phyloP scores from a whole-genome alignment of 2,113 vertebrate species.

The Reinhardtius hippoglossoides region DNA sequence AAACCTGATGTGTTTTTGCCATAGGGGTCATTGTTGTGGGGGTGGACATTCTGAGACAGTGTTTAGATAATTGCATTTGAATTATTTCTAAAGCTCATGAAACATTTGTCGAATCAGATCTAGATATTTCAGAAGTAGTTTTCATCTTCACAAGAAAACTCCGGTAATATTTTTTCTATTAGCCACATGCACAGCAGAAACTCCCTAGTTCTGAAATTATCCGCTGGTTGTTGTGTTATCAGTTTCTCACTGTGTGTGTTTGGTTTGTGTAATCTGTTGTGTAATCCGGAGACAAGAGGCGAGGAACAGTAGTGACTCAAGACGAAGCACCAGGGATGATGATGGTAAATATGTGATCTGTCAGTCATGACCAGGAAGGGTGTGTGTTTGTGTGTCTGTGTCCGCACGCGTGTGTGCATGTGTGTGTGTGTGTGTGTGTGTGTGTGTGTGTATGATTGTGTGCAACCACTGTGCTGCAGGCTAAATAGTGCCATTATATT shows the following conservation, averaged over 20 bases:
- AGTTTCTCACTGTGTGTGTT: constrained; percentile 29
- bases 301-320: constrained; percentile 34
- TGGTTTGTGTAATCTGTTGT: constrained; percentile 40
- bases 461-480: constrained; percentile 68
- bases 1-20: too few relatives aligned
- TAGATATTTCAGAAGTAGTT: not conserved
- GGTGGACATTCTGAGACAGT: not conserved
- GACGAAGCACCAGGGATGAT: constrained; percentile 49
- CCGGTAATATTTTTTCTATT: constrained; percentile 12
- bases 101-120: too few relatives aligned
- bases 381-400: constrained; percentile 3
- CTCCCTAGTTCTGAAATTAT: constrained; percentile 22
- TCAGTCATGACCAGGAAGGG: constrained; percentile 65
- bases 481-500: constrained; percentile 74
- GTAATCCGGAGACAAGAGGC: constrained; percentile 33
- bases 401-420: not conserved
- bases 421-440: constrained; percentile 19
- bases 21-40: too few relatives aligned
- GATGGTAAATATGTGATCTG: constrained; percentile 74
- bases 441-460: constrained; percentile 24
- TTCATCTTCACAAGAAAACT: not conserved
- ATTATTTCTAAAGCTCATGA: too few relatives aligned
- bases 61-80: not conserved
- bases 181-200: constrained; percentile 6
- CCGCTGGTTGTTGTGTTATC: constrained; percentile 39